phyloP scores from a whole-genome alignment of 2,797 vertebrate genomes.

The Lithobates pipiens region DNA sequence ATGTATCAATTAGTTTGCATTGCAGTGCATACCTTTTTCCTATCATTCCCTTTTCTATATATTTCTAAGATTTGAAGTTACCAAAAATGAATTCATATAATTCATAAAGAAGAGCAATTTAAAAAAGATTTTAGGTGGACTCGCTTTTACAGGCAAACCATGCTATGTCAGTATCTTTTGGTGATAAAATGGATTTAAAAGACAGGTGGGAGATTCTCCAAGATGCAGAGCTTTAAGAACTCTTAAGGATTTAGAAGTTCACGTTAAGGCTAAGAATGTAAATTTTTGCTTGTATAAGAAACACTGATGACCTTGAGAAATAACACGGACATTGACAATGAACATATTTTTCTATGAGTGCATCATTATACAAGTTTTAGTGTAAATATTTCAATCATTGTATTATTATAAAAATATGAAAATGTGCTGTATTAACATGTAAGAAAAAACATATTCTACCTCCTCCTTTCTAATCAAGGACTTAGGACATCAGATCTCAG shows the following conservation, averaged over 20 bases:
- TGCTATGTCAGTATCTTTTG: neutral
- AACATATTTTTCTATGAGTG: neutral
- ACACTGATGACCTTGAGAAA: neutral
- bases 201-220: neutral
- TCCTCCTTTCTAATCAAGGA: no score
- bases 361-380: no score
- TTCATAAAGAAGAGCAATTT: neutral
- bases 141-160: neutral
- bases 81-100: no score
- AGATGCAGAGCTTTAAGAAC: conserved; percentile 23
- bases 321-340: neutral
- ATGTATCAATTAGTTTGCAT: no score
- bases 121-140: neutral
- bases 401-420: no score
- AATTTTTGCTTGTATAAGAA: conserved; percentile 4
- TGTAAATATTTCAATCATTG: no score
- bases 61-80: no score
- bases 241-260: conserved; percentile 43
- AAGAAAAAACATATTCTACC: no score
- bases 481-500: no score
- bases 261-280: conserved; percentile 22
- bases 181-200: conserved; percentile 19
- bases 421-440: neutral
- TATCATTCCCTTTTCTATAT: no score
- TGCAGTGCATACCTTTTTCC: no score